Conservation (phyloP, 2,113 vertebrate species). For the Nycticryphes semicollaris region DNA sequence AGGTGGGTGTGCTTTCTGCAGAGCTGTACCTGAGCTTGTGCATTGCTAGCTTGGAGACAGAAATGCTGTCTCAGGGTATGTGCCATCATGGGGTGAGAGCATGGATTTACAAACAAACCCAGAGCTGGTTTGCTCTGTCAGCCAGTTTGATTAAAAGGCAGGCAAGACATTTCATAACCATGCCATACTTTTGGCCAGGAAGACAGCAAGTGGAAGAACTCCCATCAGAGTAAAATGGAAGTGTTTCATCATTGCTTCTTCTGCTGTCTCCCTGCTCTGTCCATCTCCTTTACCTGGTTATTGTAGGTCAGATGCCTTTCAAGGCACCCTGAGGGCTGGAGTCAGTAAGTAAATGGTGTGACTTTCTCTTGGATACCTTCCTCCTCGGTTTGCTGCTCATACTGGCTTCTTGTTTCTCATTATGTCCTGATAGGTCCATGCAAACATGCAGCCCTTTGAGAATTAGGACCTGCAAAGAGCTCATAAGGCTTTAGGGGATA, state of each 20-base stretch:
- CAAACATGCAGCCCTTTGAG: not conserved
- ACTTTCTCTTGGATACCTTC: not conserved
- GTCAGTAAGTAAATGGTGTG: not conserved
- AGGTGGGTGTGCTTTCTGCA: conserved; percentile 72
- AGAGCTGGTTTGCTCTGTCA: not conserved
- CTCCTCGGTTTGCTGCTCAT: not conserved
- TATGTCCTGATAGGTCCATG: rapidly evolving
- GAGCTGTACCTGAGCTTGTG: rapidly evolving
- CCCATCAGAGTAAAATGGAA: not conserved
- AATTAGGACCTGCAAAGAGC: not conserved
- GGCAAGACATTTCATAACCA: not conserved
- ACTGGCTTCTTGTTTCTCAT: not conserved
- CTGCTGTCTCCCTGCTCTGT: not conserved
- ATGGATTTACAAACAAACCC: not conserved
- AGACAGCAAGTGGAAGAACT: not conserved
- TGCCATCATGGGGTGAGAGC: not conserved
- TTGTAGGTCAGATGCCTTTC: not conserved
- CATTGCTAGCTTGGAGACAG: not conserved
- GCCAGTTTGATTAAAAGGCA: not conserved
- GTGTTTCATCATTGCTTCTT: not conserved
- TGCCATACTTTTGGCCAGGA: not conserved
- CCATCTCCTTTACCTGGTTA: not conserved
- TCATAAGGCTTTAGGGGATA: not conserved
- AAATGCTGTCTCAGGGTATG: not conserved
- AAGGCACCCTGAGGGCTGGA: not conserved